Conservation (phyloP, 1,140 invertebrate species). For the Odontomachus brunneus region DNA sequence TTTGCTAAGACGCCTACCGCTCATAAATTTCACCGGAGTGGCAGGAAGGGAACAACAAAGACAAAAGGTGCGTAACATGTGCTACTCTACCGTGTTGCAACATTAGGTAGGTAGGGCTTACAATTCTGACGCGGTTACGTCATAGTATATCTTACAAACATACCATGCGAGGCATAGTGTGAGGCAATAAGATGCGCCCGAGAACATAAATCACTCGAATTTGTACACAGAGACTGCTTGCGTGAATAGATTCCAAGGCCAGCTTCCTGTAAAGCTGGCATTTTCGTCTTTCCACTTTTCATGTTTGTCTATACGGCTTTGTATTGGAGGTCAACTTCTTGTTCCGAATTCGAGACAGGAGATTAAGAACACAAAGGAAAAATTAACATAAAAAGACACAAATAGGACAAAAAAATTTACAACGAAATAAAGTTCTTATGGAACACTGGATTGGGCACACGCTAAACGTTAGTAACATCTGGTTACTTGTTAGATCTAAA, state of each 20-base stretch:
- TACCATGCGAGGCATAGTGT: conserved; percentile 64
- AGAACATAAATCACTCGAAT: conserved; percentile 82
- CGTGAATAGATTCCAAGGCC: conserved; percentile 61
- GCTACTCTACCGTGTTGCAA: conserved; percentile 30
- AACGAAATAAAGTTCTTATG: not conserved
- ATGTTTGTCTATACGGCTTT: not conserved
- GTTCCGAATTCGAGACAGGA: too few species aligned
- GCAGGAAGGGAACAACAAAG: conserved; percentile 59
- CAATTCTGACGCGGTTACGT: conserved; percentile 81
- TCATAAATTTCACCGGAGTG: conserved; percentile 78
- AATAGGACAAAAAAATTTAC: conserved; percentile 6
- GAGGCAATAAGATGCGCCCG: conserved; percentile 76
- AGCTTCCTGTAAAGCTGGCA: conserved; percentile 46
- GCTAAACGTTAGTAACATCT: too few species aligned
- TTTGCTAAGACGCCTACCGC: conserved; percentile 74
- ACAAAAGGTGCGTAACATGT: conserved; percentile 29
- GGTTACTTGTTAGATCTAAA: not conserved
- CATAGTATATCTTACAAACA: conserved; percentile 72
- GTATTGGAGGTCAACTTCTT: not conserved
- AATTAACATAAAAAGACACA: not conserved
- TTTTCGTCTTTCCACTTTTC: not conserved
- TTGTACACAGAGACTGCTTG: conserved; percentile 62
- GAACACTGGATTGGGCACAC: too few species aligned
- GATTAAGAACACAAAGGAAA: too few species aligned
- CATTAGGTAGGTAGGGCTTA: conserved; percentile 41